Conservation (phyloP, 2,113 vertebrate species). For the Pundamilia nyererei region DNA sequence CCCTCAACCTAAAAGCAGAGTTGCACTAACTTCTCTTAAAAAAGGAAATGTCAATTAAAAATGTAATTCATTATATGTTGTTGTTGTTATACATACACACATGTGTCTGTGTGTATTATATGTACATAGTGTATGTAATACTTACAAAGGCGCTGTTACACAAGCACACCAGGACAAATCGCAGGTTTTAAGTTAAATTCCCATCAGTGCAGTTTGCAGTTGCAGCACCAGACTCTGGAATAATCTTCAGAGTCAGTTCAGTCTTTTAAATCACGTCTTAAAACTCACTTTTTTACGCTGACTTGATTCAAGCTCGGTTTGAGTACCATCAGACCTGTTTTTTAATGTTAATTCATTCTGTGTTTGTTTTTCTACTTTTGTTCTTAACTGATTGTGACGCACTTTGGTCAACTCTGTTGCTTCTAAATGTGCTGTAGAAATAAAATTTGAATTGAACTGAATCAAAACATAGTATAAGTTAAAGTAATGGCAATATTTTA, state of each 20-base stretch:
- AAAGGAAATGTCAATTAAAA: background rate
- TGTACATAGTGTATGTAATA: background rate
- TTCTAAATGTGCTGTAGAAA: background rate
- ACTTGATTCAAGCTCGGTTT: background rate
- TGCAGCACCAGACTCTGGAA: background rate
- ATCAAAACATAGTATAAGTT: background rate
- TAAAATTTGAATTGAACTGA: background rate
- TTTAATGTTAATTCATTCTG: background rate
- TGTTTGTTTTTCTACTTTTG: background rate
- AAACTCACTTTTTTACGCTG: background rate
- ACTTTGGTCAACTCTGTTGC: background rate
- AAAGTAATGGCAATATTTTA: background rate
- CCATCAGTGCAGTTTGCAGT: background rate
- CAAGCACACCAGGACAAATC: background rate
- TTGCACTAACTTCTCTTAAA: background rate
- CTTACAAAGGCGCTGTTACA: fast-evolving
- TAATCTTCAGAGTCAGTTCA: background rate
- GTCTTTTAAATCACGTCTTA: background rate
- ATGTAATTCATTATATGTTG: background rate
- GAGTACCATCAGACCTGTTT: background rate
- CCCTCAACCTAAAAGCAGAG: background rate
- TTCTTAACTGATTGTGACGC: fast-evolving
- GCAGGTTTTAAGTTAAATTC: background rate
- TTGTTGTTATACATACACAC: background rate
- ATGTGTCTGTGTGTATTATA: background rate